phyloP scores from a whole-genome alignment of 2,113 vertebrate species.

The Gallinago undulata region DNA sequence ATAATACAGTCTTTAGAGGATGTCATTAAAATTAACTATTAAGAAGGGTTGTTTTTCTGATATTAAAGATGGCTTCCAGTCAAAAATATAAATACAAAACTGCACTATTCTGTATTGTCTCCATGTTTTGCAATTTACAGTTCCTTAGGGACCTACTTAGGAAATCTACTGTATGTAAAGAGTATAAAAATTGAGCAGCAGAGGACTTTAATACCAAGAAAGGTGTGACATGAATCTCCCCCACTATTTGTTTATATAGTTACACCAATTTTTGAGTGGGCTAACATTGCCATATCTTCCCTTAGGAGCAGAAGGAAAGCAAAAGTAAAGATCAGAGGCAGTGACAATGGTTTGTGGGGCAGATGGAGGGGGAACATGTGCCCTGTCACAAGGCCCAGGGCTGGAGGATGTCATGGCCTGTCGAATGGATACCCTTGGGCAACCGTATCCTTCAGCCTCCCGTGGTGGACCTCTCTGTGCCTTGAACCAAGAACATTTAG shows the following conservation, averaged over 20 bases:
- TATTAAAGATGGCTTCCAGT: neutral
- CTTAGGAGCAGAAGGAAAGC: neutral
- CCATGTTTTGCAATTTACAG: neutral
- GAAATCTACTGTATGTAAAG: neutral
- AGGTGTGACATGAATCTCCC: neutral
- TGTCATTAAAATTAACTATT: neutral
- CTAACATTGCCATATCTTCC: neutral
- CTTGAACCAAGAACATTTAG: neutral
- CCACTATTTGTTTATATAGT: neutral
- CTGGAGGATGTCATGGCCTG: neutral
- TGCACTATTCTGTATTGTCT: neutral
- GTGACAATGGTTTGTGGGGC: neutral
- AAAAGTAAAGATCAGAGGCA: neutral
- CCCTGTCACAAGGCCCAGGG: neutral
- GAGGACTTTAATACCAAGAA: neutral
- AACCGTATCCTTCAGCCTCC: neutral
- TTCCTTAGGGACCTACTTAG: neutral
- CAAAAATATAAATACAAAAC: neutral
- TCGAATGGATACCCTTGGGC: neutral
- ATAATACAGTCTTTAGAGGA: neutral
- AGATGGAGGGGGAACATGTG: accelerated
- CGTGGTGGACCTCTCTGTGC: accelerated
- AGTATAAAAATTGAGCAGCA: neutral
- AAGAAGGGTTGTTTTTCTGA: neutral
- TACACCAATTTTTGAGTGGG: neutral